Base-by-base conservation (phyloP, 64 coral and sea anemone species). In the Porites australiensis region DNA sequence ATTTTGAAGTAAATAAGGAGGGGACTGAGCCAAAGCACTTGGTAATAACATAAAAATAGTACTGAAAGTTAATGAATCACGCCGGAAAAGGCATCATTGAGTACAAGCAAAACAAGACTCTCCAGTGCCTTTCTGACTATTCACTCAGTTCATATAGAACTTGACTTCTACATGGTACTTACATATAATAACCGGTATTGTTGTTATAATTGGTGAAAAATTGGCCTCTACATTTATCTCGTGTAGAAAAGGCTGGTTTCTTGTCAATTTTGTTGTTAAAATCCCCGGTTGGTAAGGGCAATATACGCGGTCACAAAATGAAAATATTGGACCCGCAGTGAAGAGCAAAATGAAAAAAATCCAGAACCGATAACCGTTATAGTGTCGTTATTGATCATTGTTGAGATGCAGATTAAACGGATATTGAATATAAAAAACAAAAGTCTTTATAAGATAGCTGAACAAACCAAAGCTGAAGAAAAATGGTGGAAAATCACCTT, bases 281-380 rank as follows among this genome's bases (percentile, higher is more conserved):
- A 16, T 15, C 20, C 9, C 8, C 8, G 37, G 44, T 63, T 9
- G 79, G 3, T 62, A 64, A 64, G 58, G 4, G n/a, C 63, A 84
- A 68, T 84, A 84, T 84, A 49, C 46, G 20, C 16, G 6, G 46
- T 46, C 47, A 50, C 81, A 84, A 48, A 51, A 47, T 64, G 19
- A 37, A 37, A 37, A 37, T 84, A 84, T 84, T 68, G 81, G 63
- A 67, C 80, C 61, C 50, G 46, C 27, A 37, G 27, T 37, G 27
- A 37, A 37, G 27, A 37, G 47, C 51, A 50, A 76, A 76, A 49
- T 7, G 45, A 49, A 45, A 47, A 46, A 18, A 50, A 76, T 37
- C 27, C 0, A 37, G 51, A 76, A 52, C 12, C 11, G 14, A 7
- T 1, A 66, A 83, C 11, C 13, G 13, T 18, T 83, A 13, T 68